phyloP scores from a whole-genome alignment of 2,113 vertebrate species.

The Salvelinus fontinalis region DNA sequence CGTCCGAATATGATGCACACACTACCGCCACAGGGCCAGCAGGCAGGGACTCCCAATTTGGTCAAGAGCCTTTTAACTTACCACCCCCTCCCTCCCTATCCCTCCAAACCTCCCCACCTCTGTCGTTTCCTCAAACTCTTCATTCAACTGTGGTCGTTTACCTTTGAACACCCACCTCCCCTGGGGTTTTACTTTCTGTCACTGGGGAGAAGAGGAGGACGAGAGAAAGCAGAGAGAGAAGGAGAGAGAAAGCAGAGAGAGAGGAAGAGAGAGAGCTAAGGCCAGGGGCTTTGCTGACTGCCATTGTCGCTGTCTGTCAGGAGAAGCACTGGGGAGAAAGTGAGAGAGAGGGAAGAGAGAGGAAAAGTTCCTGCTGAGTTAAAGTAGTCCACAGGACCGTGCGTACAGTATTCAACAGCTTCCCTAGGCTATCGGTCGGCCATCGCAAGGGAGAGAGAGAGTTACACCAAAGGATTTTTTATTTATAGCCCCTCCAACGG shows the following conservation, averaged over 20 bases:
- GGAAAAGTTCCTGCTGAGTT: background rate
- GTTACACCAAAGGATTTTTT: background rate
- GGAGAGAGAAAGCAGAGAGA: background rate
- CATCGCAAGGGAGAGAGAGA: slow-evolving; percentile 27
- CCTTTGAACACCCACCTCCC: background rate
- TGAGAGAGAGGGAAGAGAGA: slow-evolving; percentile 18
- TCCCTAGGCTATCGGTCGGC: slow-evolving; percentile 25
- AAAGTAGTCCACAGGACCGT: background rate
- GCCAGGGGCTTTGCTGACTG: slow-evolving; percentile 37
- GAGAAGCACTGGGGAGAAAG: slow-evolving; percentile 7
- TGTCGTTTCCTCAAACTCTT: slow-evolving; percentile 54
- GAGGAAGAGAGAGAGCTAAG: slow-evolving; percentile 11
- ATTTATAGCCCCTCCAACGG: background rate
- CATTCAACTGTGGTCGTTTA: slow-evolving; percentile 42
- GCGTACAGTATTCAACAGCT: background rate
- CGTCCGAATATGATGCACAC: background rate
- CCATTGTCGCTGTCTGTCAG: slow-evolving; percentile 61
- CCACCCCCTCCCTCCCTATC: slow-evolving; percentile 27
- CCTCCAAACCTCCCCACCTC: slow-evolving; percentile 47
- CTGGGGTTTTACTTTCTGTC: background rate
- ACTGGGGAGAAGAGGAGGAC: slow-evolving; percentile 13
- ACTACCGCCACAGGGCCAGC: slow-evolving; percentile 26
- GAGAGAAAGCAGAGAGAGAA: slow-evolving; percentile 13
- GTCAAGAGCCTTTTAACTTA: slow-evolving; percentile 56
- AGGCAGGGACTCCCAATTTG: slow-evolving; percentile 67